phyloP scores from a whole-genome alignment of 2,888 invertebrate genomes.

The Neocrepidodera transversa region DNA sequence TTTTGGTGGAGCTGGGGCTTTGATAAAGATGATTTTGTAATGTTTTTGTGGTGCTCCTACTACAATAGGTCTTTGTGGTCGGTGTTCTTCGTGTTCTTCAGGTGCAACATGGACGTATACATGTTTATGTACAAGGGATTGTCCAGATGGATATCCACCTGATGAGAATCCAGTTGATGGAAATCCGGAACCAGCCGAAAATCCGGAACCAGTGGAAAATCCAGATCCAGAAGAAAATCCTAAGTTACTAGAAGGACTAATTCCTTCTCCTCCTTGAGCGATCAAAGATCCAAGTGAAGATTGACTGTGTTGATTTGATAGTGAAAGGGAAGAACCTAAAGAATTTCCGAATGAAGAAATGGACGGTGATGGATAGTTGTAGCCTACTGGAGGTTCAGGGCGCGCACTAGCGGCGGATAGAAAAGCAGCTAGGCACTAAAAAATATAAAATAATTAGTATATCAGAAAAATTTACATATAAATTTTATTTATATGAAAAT shows the following conservation, averaged over 20 bases:
- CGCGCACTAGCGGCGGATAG: conserved; percentile 68
- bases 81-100: conserved; percentile 78
- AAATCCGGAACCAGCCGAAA: not conserved
- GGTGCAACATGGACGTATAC: conserved; percentile 91
- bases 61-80: conserved; percentile 69
- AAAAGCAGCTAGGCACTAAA: conserved; percentile 55
- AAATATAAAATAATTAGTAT: too few relatives aligned
- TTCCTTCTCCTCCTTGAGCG: conserved; percentile 1
- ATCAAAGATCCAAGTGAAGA: not conserved
- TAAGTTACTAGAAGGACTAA: not conserved
- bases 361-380: conserved; percentile 52
- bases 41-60: conserved; percentile 80
- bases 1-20: conserved; percentile 66
- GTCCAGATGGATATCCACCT: conserved; percentile 48
- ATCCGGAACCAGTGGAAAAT: conserved; percentile 9
- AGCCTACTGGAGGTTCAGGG: conserved; percentile 70
- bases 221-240: not conserved
- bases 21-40: conserved; percentile 91
- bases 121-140: conserved; percentile 79
- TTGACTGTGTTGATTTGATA: not conserved
- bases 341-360: conserved; percentile 3
- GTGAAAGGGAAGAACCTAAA: not conserved
- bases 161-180: not conserved
- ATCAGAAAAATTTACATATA: too few relatives aligned
- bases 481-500: too few relatives aligned